A percentile compares a stretch with the other conserved stretches of the same genome.
Evolutionary conservation across 35 echinoderm and acorn worm genomes (phyloP).

Genomic region (Amphiura filiformis): DNA sequence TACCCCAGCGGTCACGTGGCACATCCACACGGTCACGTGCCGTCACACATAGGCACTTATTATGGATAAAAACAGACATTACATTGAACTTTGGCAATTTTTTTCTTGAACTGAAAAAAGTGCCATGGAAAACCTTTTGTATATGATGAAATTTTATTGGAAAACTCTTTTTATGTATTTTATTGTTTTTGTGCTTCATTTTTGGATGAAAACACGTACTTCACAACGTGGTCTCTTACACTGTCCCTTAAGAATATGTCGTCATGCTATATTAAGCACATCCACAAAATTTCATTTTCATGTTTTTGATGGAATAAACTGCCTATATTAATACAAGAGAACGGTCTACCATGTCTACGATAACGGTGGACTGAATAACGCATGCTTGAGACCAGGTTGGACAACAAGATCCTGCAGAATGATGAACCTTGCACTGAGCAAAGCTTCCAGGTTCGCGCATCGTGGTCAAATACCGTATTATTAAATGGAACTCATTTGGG

Average conservation of each 20-base stretch:
- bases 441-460: too few relatives aligned
- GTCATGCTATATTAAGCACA: background rate
- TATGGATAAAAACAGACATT: slow-evolving; percentile 79
- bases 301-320: background rate
- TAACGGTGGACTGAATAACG: background rate
- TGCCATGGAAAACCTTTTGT: slow-evolving; percentile 29
- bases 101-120: slow-evolving; percentile 38
- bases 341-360: background rate
- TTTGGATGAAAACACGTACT: background rate
- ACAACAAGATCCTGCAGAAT: too few relatives aligned
- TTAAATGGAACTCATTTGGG: background rate
- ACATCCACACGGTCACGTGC: slow-evolving; percentile 93
- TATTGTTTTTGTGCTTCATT: background rate
- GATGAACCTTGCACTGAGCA: too few relatives aligned
- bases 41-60: slow-evolving; percentile 94
- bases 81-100: background rate
- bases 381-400: too few relatives aligned
- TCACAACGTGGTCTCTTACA: too few relatives aligned
- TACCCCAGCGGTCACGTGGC: slow-evolving; percentile 97
- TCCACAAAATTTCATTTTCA: too few relatives aligned
- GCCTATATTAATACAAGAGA: background rate
- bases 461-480: background rate
- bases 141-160: slow-evolving; percentile 9
- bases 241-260: background rate
- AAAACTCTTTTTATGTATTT: background rate